These are phyloP conservation scores for Anaspis maculata DNA, from an alignment of 2,888 invertebrate species.

Conservation along the genomic window DNA sequence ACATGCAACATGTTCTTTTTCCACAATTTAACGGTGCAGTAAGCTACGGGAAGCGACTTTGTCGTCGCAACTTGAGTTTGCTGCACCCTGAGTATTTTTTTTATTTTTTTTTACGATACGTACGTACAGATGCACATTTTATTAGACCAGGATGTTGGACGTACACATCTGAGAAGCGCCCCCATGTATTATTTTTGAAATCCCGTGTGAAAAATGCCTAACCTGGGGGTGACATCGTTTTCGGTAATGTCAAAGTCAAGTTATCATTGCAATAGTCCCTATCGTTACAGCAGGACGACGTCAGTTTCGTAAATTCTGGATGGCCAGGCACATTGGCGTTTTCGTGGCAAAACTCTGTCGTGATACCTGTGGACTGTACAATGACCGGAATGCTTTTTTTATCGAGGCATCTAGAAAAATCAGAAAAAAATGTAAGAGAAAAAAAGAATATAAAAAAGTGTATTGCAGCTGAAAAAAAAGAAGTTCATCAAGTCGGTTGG, in stretches of 20 bases:
- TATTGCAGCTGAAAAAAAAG: constrained; percentile 12
- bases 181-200: too few relatives aligned
- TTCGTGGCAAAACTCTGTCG: constrained; percentile 31
- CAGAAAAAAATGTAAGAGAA: constrained; percentile 15
- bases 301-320: constrained; percentile 23
- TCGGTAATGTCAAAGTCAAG: constrained; percentile 38
- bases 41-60: too few relatives aligned
- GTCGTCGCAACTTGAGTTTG: too few relatives aligned
- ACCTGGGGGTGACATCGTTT: constrained; percentile 11
- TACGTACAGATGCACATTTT: too few relatives aligned
- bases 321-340: constrained; percentile 15
- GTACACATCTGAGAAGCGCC: too few relatives aligned
- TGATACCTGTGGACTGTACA: constrained; percentile 21
- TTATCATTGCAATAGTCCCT: constrained; percentile 63
- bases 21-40: too few relatives aligned
- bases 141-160: too few relatives aligned
- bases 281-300: constrained; percentile 51
- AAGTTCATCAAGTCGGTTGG: too few relatives aligned
- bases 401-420: constrained; percentile 33
- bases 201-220: too few relatives aligned
- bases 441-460: constrained; percentile 8
- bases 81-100: too few relatives aligned
- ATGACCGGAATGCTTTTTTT: constrained; percentile 25
- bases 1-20: too few relatives aligned
- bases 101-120: too few relatives aligned